Evolutionary conservation across 92 coral and sea anemone genomes (phyloP).

Genomic region (Zoanthus sociatus): DNA sequence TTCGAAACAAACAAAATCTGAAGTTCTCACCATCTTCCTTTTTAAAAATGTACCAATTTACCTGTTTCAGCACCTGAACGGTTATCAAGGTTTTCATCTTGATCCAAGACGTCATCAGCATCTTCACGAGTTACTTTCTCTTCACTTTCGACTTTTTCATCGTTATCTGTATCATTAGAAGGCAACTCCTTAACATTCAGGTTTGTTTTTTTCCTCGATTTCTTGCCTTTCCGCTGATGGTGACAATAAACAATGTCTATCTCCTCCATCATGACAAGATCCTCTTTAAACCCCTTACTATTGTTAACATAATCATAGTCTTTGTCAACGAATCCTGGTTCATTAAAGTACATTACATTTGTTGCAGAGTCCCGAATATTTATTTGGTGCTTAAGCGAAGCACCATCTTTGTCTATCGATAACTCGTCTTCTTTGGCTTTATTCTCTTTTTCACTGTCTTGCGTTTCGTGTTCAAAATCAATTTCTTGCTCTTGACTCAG

Average conservation of each 20-base stretch:
- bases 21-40: no score
- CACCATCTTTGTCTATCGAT: not conserved
- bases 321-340: not conserved
- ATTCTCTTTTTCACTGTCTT: not conserved
- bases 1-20: no score
- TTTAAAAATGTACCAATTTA: not conserved
- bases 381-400: not conserved
- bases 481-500: not conserved
- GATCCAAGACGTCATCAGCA: not conserved
- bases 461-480: not conserved
- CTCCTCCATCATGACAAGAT: conserved; percentile 56
- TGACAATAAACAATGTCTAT: conserved; percentile 55
- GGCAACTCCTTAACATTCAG: not conserved
- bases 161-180: not conserved
- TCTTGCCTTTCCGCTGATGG: conserved; percentile 41
- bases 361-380: conserved; percentile 6
- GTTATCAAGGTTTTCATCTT: not conserved
- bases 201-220: conserved; percentile 8
- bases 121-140: not conserved
- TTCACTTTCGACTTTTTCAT: not conserved
- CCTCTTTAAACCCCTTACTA: conserved; percentile 16
- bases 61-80: conserved; percentile 18
- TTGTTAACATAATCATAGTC: not conserved
- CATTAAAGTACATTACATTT: conserved; percentile 7
- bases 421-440: not conserved